Conservation (phyloP, 2,113 vertebrate genomes). For the Lepisosteus osseus region DNA sequence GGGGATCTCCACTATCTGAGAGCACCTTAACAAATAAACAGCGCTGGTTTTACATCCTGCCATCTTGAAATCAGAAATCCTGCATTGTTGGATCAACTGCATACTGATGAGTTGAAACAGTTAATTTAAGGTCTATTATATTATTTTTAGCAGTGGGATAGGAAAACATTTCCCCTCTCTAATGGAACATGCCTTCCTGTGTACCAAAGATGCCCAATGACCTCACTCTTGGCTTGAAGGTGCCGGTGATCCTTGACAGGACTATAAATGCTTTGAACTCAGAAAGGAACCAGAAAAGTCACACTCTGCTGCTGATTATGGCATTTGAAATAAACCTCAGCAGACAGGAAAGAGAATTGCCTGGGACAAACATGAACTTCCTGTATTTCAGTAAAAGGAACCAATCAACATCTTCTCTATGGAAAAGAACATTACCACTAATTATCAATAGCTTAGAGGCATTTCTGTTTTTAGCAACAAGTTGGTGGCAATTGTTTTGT, state of each 20-base stretch:
- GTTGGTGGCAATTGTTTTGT: slow-evolving; percentile 69
- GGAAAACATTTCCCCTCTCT: slow-evolving; percentile 75
- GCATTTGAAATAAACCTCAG: slow-evolving; percentile 65
- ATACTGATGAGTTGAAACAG: slow-evolving; percentile 35
- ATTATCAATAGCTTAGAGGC: slow-evolving; percentile 80
- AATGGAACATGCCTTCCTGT: slow-evolving; percentile 75
- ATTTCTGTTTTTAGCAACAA: slow-evolving; percentile 70
- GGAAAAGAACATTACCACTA: slow-evolving; percentile 74
- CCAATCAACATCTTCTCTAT: slow-evolving; percentile 67
- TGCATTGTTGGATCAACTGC: slow-evolving; percentile 31
- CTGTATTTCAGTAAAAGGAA: slow-evolving; percentile 65
- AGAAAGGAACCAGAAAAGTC: slow-evolving; percentile 61
- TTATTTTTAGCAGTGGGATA: slow-evolving; percentile 79
- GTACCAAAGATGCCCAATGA: slow-evolving; percentile 71
- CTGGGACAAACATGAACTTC: slow-evolving; percentile 79
- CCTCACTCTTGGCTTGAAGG: slow-evolving; percentile 70
- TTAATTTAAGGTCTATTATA: slow-evolving; percentile 74
- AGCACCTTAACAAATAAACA: slow-evolving; percentile 6
- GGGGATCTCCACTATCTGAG: not conserved
- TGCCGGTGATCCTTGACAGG: slow-evolving; percentile 77
- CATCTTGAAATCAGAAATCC: slow-evolving; percentile 55
- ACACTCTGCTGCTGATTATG: slow-evolving; percentile 66
- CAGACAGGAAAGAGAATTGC: slow-evolving; percentile 56
- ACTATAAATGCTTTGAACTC: slow-evolving; percentile 65
- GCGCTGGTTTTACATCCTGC: not conserved